These are phyloP conservation scores for Calephelis nemesis DNA, from an alignment of 1,140 invertebrate species.

Conservation along the genomic window DNA sequence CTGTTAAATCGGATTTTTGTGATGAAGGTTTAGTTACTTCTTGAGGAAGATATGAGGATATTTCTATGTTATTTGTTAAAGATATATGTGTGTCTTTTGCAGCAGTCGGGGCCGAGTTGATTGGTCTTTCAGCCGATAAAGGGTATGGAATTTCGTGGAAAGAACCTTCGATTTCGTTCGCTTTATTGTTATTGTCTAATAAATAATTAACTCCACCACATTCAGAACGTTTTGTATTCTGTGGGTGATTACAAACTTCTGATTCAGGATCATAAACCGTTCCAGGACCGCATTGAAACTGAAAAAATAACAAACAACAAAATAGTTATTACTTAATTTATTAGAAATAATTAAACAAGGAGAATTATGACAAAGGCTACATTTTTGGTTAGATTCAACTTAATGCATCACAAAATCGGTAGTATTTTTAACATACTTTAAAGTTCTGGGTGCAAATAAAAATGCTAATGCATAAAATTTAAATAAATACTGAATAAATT, in stretches of 20 bases:
- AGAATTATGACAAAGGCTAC: too few species aligned
- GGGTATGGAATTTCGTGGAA: slow-evolving; percentile 53
- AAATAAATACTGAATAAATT: too few species aligned
- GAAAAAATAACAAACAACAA: slow-evolving; percentile 49
- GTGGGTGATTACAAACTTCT: slow-evolving; percentile 84
- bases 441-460: too few species aligned
- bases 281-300: slow-evolving; percentile 85
- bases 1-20: neutral
- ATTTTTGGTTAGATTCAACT: too few species aligned
- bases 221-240: slow-evolving; percentile 80
- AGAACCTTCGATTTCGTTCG: slow-evolving; percentile 52
- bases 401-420: too few species aligned
- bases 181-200: slow-evolving; percentile 31
- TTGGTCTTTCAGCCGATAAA: slow-evolving; percentile 37
- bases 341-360: too few species aligned
- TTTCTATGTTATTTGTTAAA: neutral
- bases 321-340: too few species aligned
- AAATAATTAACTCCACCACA: slow-evolving; percentile 59
- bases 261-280: slow-evolving; percentile 85
- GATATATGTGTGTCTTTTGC: slow-evolving; percentile 2
- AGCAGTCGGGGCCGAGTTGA: slow-evolving; percentile 1
- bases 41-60: neutral
- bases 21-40: neutral
- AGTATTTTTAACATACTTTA: too few species aligned
- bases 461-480: too few species aligned